A percentile compares a stretch with the other conserved stretches of the same genome.
These are phyloP conservation scores for Drosophila falleni DNA, from an alignment of 2,888 invertebrate species.

Conservation along the genomic window DNA sequence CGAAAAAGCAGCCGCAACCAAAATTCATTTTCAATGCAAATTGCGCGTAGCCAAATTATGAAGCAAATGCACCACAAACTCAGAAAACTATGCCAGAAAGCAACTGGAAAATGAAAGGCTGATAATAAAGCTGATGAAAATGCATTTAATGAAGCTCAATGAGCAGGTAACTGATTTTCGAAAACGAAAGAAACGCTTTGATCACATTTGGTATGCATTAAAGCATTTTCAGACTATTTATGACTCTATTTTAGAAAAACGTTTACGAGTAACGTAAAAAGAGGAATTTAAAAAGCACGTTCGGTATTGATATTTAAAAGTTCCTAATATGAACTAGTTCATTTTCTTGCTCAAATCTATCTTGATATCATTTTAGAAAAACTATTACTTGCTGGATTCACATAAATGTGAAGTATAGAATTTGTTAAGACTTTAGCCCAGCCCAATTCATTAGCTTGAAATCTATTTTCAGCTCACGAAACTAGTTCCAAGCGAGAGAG, in stretches of 20 bases:
- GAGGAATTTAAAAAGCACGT: background rate
- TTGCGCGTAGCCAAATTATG: conserved; percentile 56
- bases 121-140: conserved; percentile 14
- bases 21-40: conserved; percentile 59
- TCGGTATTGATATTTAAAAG: background rate
- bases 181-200: background rate
- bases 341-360: no score
- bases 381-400: background rate
- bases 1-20: conserved; percentile 2
- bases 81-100: conserved; percentile 18
- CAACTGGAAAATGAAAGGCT: conserved; percentile 1
- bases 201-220: background rate
- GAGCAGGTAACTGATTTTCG: background rate
- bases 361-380: no score
- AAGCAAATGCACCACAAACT: conserved; percentile 31
- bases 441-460: conserved; percentile 12
- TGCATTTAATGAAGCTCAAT: background rate
- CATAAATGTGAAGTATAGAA: background rate
- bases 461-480: conserved; percentile 19
- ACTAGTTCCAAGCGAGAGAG: conserved; percentile 27
- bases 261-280: no score
- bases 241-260: background rate
- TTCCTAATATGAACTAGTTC: background rate
- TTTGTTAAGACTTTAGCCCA: conserved; percentile 15
- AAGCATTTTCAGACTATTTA: background rate